These are phyloP conservation scores for Tridacna crocea DNA, from an alignment of 2,888 invertebrate genomes.

Conservation along the genomic window DNA sequence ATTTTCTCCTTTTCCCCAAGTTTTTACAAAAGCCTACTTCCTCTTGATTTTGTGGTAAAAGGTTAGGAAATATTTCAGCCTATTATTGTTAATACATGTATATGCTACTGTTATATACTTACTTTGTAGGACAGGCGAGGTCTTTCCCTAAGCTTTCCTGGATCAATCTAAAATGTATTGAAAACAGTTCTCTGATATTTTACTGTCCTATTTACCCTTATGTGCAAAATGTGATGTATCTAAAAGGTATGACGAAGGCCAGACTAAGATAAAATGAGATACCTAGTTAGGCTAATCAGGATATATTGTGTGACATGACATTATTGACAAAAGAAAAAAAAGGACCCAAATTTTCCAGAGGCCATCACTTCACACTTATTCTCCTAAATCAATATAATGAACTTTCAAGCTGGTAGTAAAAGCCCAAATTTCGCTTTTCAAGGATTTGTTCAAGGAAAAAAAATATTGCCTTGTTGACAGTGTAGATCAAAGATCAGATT, in stretches of 20 bases:
- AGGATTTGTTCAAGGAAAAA: no score
- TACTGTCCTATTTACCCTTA: not conserved
- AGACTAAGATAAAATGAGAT: not conserved
- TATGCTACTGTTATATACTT: not conserved
- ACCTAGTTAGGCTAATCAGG: not conserved
- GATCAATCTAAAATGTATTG: conserved; percentile 2
- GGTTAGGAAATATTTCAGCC: not conserved
- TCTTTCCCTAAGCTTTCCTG: conserved; percentile 9
- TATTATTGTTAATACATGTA: not conserved
- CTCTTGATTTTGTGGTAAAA: no score
- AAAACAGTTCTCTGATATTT: not conserved
- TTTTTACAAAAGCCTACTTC: no score
- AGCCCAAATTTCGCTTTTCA: no score
- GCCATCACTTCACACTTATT: no score
- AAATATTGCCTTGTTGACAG: no score
- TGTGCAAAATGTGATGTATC: no score
- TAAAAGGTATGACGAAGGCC: not conserved
- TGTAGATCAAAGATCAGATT: not conserved
- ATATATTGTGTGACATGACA: not conserved
- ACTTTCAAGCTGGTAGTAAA: no score
- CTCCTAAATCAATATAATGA: no score
- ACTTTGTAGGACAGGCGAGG: conserved; percentile 7
- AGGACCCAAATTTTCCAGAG: not conserved
- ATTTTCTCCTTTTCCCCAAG: no score
- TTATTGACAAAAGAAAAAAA: not conserved